Percentiles rank a stretch among this genome's conserved stretches.
phyloP scores from a whole-genome alignment of 1,140 invertebrate genomes.

The Vanessa atalanta region DNA sequence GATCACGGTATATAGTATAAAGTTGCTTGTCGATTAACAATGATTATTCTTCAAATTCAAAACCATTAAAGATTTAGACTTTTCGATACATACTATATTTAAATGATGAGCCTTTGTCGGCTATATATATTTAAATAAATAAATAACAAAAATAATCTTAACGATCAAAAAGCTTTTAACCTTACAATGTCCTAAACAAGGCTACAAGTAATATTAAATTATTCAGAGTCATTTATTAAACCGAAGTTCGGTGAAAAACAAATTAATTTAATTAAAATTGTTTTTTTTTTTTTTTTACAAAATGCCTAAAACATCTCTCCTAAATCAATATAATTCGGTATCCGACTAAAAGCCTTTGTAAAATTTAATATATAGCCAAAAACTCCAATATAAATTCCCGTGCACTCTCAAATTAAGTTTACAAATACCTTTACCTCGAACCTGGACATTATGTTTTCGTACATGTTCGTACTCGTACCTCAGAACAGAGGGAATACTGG shows the following conservation, averaged over 20 bases:
- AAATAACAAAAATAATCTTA: no score
- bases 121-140: no score
- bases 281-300: neutral
- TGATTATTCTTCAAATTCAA: no score
- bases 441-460: slow-evolving; percentile 12
- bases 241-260: neutral
- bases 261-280: neutral
- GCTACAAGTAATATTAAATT: no score
- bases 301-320: neutral
- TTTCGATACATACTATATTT: no score
- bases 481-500: neutral
- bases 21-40: no score
- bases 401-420: slow-evolving; percentile 26
- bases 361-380: slow-evolving; percentile 19
- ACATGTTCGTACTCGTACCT: neutral
- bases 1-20: no score
- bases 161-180: no score
- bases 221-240: neutral
- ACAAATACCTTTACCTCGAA: slow-evolving; percentile 16
- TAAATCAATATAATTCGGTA: slow-evolving; percentile 11
- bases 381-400: slow-evolving; percentile 26
- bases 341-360: slow-evolving; percentile 12
- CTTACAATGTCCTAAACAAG: no score
- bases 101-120: no score
- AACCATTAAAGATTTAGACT: no score